phyloP scores from a whole-genome alignment of 2,113 vertebrate species.

The Microcebus griseorufus region DNA sequence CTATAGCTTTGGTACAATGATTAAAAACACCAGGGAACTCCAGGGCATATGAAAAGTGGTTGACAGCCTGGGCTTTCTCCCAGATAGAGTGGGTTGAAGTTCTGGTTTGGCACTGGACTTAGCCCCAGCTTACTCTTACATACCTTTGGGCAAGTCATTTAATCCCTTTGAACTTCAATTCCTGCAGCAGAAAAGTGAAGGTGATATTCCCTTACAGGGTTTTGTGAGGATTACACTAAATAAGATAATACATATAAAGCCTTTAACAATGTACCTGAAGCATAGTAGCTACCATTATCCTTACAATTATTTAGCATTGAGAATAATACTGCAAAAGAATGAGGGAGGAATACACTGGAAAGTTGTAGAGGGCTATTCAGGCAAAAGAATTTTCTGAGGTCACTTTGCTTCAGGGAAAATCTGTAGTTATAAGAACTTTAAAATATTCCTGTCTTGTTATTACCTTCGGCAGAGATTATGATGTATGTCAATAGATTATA shows the following conservation, averaged over 20 bases:
- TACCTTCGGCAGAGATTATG: not conserved
- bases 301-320: not conserved
- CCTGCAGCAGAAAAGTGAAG: not conserved
- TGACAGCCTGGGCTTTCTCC: not conserved
- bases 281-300: not conserved
- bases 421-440: not conserved
- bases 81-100: not conserved
- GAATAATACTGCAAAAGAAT: not conserved
- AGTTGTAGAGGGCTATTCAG: not conserved
- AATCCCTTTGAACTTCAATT: not conserved
- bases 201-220: not conserved
- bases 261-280: not conserved
- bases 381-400: not conserved
- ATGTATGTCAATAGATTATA: not conserved
- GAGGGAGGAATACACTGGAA: not conserved
- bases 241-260: not conserved
- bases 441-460: not conserved
- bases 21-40: not conserved
- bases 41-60: not conserved
- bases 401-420: not conserved
- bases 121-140: not conserved
- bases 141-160: not conserved
- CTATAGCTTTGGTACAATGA: not conserved
- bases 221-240: not conserved
- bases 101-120: not conserved